These are phyloP conservation scores for Lophura nycthemera DNA, from an alignment of 2,113 vertebrate species.

Conservation along the genomic window DNA sequence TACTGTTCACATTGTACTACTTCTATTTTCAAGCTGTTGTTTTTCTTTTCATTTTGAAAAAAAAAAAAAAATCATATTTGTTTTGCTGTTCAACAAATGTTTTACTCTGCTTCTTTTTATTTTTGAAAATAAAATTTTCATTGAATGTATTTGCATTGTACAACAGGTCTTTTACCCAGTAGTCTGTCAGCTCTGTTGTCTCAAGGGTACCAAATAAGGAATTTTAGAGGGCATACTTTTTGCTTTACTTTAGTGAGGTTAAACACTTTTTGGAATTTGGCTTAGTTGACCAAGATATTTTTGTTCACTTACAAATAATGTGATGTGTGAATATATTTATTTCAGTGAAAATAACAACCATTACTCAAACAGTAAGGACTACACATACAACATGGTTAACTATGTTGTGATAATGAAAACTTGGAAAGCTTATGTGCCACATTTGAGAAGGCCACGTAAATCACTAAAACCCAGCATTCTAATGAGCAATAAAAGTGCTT, in stretches of 20 bases:
- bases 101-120: not conserved
- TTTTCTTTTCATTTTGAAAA: not conserved
- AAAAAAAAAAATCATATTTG: not conserved
- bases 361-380: not conserved
- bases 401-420: not conserved
- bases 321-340: not conserved
- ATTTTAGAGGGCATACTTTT: not conserved
- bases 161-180: not conserved
- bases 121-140: fast-evolving
- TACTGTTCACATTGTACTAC: not conserved
- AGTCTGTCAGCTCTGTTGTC: not conserved
- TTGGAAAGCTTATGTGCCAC: not conserved
- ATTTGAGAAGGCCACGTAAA: not conserved
- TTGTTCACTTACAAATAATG: not conserved
- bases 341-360: not conserved
- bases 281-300: not conserved
- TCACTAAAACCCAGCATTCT: not conserved
- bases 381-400: not conserved
- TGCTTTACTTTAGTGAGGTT: not conserved
- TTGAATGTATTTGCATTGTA: not conserved
- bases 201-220: not conserved
- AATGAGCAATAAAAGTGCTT: not conserved
- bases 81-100: not conserved
- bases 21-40: not conserved
- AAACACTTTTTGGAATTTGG: not conserved